Percentiles rank a stretch among this genome's conserved stretches.
These are phyloP conservation scores for Eupithecia insigniata DNA, from an alignment of 2,888 invertebrate genomes.

Conservation along the genomic window DNA sequence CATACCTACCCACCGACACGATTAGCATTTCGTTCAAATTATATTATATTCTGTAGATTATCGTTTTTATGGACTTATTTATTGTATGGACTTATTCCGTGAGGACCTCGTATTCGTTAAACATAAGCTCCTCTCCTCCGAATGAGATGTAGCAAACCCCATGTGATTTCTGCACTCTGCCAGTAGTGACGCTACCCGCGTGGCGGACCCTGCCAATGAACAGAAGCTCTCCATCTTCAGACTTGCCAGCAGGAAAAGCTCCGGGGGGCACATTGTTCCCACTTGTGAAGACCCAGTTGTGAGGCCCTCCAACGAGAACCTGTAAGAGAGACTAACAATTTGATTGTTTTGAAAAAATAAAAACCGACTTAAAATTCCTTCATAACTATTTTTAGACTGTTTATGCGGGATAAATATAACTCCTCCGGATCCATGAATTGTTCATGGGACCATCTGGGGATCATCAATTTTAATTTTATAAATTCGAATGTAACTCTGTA, in stretches of 20 bases:
- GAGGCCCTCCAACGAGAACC: conserved; percentile 85
- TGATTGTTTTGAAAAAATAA: too few relatives aligned
- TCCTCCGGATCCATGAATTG: too few relatives aligned
- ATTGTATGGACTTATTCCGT: conserved; percentile 50
- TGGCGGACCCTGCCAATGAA: neutral
- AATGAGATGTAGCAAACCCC: conserved; percentile 93
- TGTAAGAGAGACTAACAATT: conserved; percentile 42
- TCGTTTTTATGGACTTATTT: too few relatives aligned
- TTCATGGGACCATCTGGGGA: too few relatives aligned
- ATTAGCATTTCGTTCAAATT: too few relatives aligned
- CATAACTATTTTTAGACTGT: too few relatives aligned
- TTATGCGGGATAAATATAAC: too few relatives aligned
- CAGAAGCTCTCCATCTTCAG: conserved; percentile 90
- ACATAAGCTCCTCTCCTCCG: conserved; percentile 90
- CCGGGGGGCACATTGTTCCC: conserved; percentile 89
- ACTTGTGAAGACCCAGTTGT: conserved; percentile 88
- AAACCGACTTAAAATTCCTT: too few relatives aligned
- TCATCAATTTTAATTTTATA: too few relatives aligned
- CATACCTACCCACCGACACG: too few relatives aligned
- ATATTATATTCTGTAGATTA: too few relatives aligned
- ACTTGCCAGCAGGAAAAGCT: conserved; percentile 89
- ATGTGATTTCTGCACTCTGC: conserved; percentile 89
- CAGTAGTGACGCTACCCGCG: conserved; percentile 4
- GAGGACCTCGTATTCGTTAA: conserved; percentile 91
- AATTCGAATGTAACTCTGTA: too few relatives aligned